Evolutionary conservation across 2,797 vertebrate species (phyloP), one percentile per base, ranked within the genome.

Genomic region (Sebastes itinus): DNA sequence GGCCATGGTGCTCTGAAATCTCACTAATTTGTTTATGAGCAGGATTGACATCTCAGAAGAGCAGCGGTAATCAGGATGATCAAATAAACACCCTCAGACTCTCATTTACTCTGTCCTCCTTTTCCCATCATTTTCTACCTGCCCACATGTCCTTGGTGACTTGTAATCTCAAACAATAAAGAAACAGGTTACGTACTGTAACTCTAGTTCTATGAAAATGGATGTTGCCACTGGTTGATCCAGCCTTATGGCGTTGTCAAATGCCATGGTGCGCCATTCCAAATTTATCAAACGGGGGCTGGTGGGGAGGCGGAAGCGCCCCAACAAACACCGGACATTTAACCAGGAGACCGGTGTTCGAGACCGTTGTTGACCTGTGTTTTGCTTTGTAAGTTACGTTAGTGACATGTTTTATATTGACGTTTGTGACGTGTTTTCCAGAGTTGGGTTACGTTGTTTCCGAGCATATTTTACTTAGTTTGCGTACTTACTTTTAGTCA

Each of bases 41-140:
- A 54, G 42, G 22, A 25, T 20, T 54, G 68, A 58, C 22, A 73
- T 78, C 75, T 88, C 82, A 75, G 68, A 78, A 72, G 55, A 79
- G 28, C 83, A 78, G 72, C 2, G 2, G 61, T 54, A 72, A 82
- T 85, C 82, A 82, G 80, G 65, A 78, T 76, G 66, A 79, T 80
- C 78, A 86, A 83, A 87, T 81, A 72, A 88, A 72, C 56, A 63
- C 46, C 63, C 70, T 62, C 56, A 65, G 33, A 60, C 71, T 78
- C 73, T 77, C 42, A 64, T 82, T 76, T 83, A 75, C 56, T 65
- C 63, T 33, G 11, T 16, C 14, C 46, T 73, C 49, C 16, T 52
- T 71, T 38, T 54, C 67, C 28, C 49, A 52, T 78, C 27, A 68
- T 83, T 72, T 86, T 76, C 54, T 66, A 61, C 42, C 55, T 30